Evolutionary conservation across 2,888 invertebrate genomes (phyloP).

Genomic region (Gymnoscelis rufifasciata): DNA sequence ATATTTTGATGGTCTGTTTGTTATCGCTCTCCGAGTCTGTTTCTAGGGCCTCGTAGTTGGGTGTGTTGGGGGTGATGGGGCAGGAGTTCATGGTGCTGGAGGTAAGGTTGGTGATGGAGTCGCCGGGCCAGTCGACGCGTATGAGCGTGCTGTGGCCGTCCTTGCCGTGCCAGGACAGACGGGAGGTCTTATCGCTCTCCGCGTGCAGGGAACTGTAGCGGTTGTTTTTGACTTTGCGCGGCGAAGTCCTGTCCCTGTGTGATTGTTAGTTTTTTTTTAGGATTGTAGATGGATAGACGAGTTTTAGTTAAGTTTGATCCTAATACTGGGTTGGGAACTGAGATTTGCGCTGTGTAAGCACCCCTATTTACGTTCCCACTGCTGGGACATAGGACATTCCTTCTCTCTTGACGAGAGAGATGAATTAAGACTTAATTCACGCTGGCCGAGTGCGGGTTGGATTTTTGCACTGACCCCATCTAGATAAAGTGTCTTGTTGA

Average conservation of each 20-base stretch:
- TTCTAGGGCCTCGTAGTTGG: constrained; percentile 63
- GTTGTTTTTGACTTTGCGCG: constrained; percentile 56
- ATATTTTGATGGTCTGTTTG: constrained; percentile 62
- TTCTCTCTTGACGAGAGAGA: no score
- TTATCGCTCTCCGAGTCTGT: constrained; percentile 71
- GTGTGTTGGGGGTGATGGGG: constrained; percentile 58
- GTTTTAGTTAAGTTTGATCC: no score
- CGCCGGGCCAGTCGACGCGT: constrained; percentile 68
- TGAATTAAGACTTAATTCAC: no score
- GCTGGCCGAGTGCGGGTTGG: no score
- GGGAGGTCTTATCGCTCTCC: constrained; percentile 37
- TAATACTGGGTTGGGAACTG: no score
- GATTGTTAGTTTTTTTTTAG: constrained; percentile 39
- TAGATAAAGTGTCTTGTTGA: no score
- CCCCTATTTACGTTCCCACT: no score
- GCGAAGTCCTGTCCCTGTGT: constrained; percentile 72
- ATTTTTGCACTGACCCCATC: no score
- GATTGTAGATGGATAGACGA: no score
- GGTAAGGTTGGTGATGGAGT: constrained; percentile 52
- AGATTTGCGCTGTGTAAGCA: no score
- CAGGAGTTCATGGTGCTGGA: constrained; percentile 58
- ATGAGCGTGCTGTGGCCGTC: constrained; percentile 71
- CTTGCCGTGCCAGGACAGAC: constrained; percentile 70
- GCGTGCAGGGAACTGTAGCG: constrained; percentile 63
- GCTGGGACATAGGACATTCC: no score